Conservation (phyloP, 2,888 invertebrate genomes). For the Pseudoips prasinana region DNA sequence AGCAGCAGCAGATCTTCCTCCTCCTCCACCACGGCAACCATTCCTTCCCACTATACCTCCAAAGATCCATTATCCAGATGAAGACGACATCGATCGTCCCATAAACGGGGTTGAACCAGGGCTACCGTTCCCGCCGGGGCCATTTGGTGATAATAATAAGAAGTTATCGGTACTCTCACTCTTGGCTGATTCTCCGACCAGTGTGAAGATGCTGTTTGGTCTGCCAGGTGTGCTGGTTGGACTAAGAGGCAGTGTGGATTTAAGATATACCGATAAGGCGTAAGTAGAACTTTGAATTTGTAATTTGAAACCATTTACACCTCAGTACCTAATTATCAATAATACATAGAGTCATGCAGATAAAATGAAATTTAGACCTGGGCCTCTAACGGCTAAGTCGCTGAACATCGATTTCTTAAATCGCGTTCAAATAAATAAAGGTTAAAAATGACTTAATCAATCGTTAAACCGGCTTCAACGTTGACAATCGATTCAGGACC, state of each 20-base stretch:
- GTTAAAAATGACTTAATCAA: too few species aligned
- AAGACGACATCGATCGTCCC: slow-evolving; percentile 63
- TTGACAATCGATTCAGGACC: too few species aligned
- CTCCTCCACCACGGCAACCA: slow-evolving; percentile 37
- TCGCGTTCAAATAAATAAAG: too few species aligned
- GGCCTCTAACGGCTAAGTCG: too few species aligned
- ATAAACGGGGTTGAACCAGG: slow-evolving; percentile 41
- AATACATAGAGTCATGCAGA: too few species aligned
- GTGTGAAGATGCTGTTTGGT: slow-evolving; percentile 91
- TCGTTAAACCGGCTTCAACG: too few species aligned
- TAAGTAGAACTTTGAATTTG: slow-evolving; percentile 70
- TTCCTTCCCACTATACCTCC: slow-evolving; percentile 76
- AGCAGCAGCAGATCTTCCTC: slow-evolving; percentile 32
- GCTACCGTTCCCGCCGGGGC: slow-evolving; percentile 39
- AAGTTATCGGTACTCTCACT: slow-evolving; percentile 82
- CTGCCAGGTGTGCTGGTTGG: slow-evolving; percentile 92
- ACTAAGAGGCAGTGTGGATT: slow-evolving; percentile 92
- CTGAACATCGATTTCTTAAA: too few species aligned
- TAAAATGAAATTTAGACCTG: too few species aligned
- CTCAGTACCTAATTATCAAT: too few species aligned
- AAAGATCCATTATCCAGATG: slow-evolving; percentile 65
- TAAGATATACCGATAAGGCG: slow-evolving; percentile 91
- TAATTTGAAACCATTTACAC: background rate
- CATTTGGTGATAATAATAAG: slow-evolving; percentile 61
- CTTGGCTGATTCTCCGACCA: slow-evolving; percentile 89